Base-by-base conservation (phyloP, 2,797 vertebrate species). In the Chelon auratus region DNA sequence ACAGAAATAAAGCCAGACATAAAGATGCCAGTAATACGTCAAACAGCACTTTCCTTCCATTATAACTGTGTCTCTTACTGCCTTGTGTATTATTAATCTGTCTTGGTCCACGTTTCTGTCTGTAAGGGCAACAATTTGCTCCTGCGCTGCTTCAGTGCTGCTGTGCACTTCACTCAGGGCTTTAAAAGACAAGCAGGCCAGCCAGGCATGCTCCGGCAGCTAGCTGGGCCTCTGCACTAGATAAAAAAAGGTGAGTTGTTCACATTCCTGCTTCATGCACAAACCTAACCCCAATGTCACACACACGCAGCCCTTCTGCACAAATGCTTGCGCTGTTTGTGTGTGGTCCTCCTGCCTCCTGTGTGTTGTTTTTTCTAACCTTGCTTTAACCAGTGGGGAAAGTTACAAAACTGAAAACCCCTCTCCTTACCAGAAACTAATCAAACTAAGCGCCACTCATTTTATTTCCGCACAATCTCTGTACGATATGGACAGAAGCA, bases 231-330 rank as follows among this genome's bases (percentile, higher is more conserved):
- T 90, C 90, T 74, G 84, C 72, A 17, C 77, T 82, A 90, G 81
- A 90, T 88, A 81, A 87, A 77, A 22, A 89, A 93, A 93, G 90
- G 91, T 93, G 91, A 94, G 93, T 89, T 90, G 90, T 90, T 93
- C 90, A 89, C 93, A 94, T 94, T 95, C 94, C 93, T 93, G 84
- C 81, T 93, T 93, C 91, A 91, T 92, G 93, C 93, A 94, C 91
- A 89, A 94, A 94, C 93, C 87, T 92, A 93, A 90, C 91, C 87
- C 86, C 59, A 36, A 79, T 88, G 88, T 92, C 88, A 87, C 77
- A 73, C 75, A 72, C 51, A 72, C 78, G 62, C 22, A 65, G 9
- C 30, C 33, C 54, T 83, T 77, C 68, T 83, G 80, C 78, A 89
- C 80, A 86, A 86, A 80, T 65, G 78, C 75, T 51, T 80, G 81